Percentiles rank a stretch among this genome's conserved stretches.
Conservation (phyloP, 2,888 invertebrate genomes). For the Spilosoma lubricipeda region DNA sequence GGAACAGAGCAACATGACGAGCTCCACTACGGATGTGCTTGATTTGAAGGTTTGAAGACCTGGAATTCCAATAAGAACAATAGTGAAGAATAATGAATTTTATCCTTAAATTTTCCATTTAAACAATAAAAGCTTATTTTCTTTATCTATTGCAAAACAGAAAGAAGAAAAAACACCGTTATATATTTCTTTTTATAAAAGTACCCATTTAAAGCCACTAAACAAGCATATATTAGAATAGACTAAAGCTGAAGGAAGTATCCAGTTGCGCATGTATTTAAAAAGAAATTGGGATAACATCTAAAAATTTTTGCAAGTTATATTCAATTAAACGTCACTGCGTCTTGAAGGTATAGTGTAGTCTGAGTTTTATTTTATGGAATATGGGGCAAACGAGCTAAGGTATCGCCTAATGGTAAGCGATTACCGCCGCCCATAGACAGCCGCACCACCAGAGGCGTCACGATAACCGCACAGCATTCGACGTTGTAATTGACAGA, state of each 20-base stretch:
- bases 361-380: too few relatives aligned
- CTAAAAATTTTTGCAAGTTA: background rate
- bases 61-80: conserved; percentile 62
- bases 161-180: background rate
- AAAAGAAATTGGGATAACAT: background rate
- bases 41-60: conserved; percentile 98
- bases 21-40: conserved; percentile 98
- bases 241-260: background rate
- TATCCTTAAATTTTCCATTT: background rate
- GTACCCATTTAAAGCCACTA: conserved; percentile 1
- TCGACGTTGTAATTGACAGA: too few relatives aligned
- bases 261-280: background rate
- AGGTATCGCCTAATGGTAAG: too few relatives aligned
- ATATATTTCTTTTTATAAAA: background rate
- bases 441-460: too few relatives aligned
- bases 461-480: too few relatives aligned
- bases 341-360: background rate
- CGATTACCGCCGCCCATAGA: too few relatives aligned
- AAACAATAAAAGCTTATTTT: background rate
- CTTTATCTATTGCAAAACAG: background rate
- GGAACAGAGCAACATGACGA: conserved; percentile 99
- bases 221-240: background rate
- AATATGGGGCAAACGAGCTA: too few relatives aligned
- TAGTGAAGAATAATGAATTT: background rate
- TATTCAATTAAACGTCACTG: background rate